Conservation (phyloP, 2,113 vertebrate species). For the Hippocampus guttulatus region DNA sequence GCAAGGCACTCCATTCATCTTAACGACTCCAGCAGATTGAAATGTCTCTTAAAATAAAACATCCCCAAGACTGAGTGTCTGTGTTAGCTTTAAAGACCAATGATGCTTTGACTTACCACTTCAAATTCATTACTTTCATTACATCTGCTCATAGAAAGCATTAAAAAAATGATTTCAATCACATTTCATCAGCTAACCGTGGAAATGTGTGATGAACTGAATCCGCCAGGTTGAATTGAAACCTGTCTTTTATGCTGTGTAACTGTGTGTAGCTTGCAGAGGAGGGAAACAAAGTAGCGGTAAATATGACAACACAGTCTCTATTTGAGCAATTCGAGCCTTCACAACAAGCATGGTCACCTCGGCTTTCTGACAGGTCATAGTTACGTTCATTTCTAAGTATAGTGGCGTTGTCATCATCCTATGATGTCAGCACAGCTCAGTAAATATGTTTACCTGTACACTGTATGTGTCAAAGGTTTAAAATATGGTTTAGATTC, state of each 20-base stretch:
- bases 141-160: background rate
- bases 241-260: background rate
- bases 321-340: background rate
- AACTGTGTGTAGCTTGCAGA: background rate
- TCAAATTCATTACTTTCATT: background rate
- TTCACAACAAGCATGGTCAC: background rate
- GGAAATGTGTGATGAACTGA: background rate
- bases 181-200: background rate
- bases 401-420: background rate
- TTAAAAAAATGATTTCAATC: background rate
- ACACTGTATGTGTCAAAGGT: background rate
- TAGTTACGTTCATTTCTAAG: background rate
- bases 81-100: too few relatives aligned
- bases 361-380: background rate
- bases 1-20: too few relatives aligned
- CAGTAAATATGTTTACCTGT: background rate
- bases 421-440: background rate
- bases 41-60: too few relatives aligned
- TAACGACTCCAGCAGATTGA: too few relatives aligned
- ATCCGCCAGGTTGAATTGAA: background rate
- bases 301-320: background rate
- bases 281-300: background rate
- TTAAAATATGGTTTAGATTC: too few relatives aligned
- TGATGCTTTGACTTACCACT: too few relatives aligned
- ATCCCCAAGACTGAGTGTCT: too few relatives aligned